phyloP scores from a whole-genome alignment of 2,888 invertebrate species.

The Andricus quercusramuli region DNA sequence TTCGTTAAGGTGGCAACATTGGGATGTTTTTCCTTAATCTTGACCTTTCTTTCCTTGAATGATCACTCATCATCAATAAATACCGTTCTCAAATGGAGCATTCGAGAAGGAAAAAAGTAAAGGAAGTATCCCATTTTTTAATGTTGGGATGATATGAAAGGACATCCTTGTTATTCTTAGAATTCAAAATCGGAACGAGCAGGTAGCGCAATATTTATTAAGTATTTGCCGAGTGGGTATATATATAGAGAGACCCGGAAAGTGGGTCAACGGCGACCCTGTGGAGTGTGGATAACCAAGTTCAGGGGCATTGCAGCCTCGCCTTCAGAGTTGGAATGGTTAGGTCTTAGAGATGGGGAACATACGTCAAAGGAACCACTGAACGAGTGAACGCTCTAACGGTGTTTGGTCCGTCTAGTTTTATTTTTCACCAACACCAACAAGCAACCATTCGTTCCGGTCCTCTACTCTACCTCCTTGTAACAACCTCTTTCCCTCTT shows the following conservation, averaged over 20 bases:
- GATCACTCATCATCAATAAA: neutral
- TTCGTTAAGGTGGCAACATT: no score
- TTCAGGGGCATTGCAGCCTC: conserved; percentile 75
- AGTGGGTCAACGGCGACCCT: conserved; percentile 73
- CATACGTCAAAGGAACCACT: conserved; percentile 46
- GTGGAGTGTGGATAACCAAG: conserved; percentile 73
- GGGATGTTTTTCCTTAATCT: no score
- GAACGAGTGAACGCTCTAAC: conserved; percentile 64
- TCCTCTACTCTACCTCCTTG: conserved; percentile 51
- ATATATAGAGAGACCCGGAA: conserved; percentile 62
- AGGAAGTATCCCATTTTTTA: conserved; percentile 16
- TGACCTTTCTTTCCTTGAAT: no score
- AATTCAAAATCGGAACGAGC: conserved; percentile 50
- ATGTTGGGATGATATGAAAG: conserved; percentile 1
- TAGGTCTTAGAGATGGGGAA: conserved; percentile 53
- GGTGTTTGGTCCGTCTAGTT: conserved; percentile 64
- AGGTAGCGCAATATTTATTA: conserved; percentile 57
- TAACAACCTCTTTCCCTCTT: conserved; percentile 40
- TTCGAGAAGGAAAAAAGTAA: neutral
- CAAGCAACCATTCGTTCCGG: conserved; percentile 59
- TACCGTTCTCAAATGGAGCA: neutral
- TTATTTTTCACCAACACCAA: conserved; percentile 65
- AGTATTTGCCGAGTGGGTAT: conserved; percentile 52
- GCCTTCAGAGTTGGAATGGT: conserved; percentile 54
- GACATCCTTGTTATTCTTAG: conserved; percentile 40